Percentiles rank a stretch among this genome's conserved stretches.
phyloP scores from a whole-genome alignment of 2,797 vertebrate species.

The Anguilla obscura region DNA sequence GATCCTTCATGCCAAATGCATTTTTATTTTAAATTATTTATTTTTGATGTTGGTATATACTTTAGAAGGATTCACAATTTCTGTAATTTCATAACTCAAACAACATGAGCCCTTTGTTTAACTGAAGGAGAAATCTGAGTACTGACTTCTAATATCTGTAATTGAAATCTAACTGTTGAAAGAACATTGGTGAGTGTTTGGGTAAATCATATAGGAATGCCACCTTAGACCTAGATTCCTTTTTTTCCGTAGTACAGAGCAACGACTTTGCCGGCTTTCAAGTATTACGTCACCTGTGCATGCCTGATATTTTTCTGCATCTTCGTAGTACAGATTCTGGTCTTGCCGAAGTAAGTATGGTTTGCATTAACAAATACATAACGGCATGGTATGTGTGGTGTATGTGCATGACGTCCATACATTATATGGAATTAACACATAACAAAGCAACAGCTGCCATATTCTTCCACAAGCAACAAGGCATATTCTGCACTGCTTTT shows the following conservation, averaged over 20 bases:
- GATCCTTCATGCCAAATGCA: not conserved
- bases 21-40: not conserved
- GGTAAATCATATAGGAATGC: constrained; percentile 1
- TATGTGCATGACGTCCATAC: not conserved
- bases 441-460: not conserved
- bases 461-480: not conserved
- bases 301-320: constrained; percentile 98
- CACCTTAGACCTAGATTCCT: constrained; percentile 24
- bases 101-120: not conserved
- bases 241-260: constrained; percentile 85
- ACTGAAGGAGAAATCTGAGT: not conserved
- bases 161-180: not conserved
- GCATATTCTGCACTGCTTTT: not conserved
- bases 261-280: constrained; percentile 93
- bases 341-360: constrained; percentile 91
- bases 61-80: not conserved
- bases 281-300: constrained; percentile 96
- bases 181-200: not conserved
- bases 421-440: not conserved
- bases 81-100: constrained; percentile 1
- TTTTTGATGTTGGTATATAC: not conserved
- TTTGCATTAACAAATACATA: constrained; percentile 4
- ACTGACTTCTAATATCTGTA: not conserved
- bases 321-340: constrained; percentile 92
- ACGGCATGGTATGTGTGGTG: not conserved